Base-by-base conservation (phyloP, 2,888 invertebrate genomes). In the Heliconius erato region DNA sequence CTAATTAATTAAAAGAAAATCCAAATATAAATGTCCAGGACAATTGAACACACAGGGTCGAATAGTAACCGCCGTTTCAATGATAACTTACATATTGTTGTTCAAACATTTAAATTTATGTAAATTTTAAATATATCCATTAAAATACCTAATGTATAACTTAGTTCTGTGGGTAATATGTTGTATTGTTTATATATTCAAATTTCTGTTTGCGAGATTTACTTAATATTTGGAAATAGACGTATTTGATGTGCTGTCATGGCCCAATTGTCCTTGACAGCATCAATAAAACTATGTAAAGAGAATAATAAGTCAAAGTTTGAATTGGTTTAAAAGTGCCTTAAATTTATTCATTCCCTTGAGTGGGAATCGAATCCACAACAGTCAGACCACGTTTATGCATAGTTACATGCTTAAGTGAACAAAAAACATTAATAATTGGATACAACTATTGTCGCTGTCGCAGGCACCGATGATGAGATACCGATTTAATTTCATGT, bases 1-100 rank as follows among this genome's bases (percentile, higher is more conserved):
- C 6, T 7, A 19, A 54, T 54, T 23, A 54, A 54, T 63, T 79
- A 74, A 81, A 77, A 78, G 79, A 80, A 82, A 63, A 74, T 78
- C 49, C 78, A 78, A 59, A 79, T 54, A 54, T 72, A 63, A 63
- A 79, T 63, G 32, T 19, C 54, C 74, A 65, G 63, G 35, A 28
- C 23, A 68, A 68, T 68, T 78, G 54, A 74, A 69, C 68, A 63
- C 32, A 71, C 28, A 71, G n/a, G 26, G 65, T 71, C 71, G 32
- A 32, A 19, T 65, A 65, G 71, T 79, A 79, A 80, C 80, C 74
- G 67, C 44, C 65, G 16, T 44, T 32, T n/a, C 16, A 67, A 78
- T 74, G 69, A 69, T 82, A 49, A 77, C 67, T 35, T 74, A 77
- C n/a, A 59, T 67, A 59, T 76, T 59, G 16, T 76, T 76, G 54